Evolutionary conservation across 2,113 vertebrate genomes (phyloP).

Genomic region (Chinchilla lanigera): DNA sequence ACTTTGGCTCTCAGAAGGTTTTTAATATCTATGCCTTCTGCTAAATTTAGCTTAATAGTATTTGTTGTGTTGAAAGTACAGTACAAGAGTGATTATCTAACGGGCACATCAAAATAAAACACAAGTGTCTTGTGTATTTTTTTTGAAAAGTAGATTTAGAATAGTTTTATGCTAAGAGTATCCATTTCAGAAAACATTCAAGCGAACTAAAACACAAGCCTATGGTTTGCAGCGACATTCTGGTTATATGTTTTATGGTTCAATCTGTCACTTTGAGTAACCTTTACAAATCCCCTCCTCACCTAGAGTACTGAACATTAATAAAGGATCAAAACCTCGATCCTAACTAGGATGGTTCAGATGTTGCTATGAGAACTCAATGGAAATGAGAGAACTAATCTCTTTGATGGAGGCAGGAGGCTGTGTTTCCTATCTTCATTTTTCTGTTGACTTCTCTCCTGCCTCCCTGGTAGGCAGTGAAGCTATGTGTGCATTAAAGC

Average conservation of each 20-base stretch:
- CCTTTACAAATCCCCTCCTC: background rate
- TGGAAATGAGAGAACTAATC: background rate
- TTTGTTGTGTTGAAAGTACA: slow-evolving; percentile 78
- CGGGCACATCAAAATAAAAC: slow-evolving; percentile 74
- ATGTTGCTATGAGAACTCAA: background rate
- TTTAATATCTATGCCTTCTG: slow-evolving; percentile 83
- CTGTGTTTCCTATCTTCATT: background rate
- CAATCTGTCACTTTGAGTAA: fast-evolving
- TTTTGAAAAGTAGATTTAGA: background rate
- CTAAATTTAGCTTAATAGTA: slow-evolving; percentile 82
- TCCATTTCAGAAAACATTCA: background rate
- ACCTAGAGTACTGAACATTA: background rate
- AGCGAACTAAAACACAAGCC: background rate
- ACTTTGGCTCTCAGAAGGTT: slow-evolving; percentile 82
- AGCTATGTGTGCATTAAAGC: background rate
- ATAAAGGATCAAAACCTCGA: background rate
- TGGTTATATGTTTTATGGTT: background rate
- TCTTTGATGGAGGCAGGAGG: background rate
- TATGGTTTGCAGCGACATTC: background rate
- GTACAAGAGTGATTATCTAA: slow-evolving; percentile 76
- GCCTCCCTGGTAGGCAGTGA: fast-evolving
- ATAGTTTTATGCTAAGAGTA: background rate
- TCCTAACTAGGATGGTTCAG: background rate
- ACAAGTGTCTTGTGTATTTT: slow-evolving; percentile 42
- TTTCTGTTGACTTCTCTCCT: background rate